Base-by-base conservation (phyloP, 1,140 invertebrate species). In the Brachionus rubens region DNA sequence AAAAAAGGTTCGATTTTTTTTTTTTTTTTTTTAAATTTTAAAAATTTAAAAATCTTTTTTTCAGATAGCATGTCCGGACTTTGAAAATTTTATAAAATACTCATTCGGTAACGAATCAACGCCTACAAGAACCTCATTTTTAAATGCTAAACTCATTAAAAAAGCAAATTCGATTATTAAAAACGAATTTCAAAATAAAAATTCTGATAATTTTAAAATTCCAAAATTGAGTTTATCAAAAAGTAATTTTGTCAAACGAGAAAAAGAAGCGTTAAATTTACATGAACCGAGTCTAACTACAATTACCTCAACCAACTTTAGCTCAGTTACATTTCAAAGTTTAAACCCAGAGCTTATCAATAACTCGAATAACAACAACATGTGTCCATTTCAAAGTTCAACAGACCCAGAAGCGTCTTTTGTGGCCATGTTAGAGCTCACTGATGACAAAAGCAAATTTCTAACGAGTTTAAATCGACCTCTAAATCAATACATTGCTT, bases 401-500 rank as follows among this genome's bases (percentile, higher is more conserved):
- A 33, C 19, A 10, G 36, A 59, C 21, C 36, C 54, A 14, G 54
- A 59, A 9, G 54, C 54, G n/a, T 59, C 54, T 59, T 59, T 59
- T 36, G 54, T 59, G 2, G 54, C 54, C 14, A 59, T 59, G 54
- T 33, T 59, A 0, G 36, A 59, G 6, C 26, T 59, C 0, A 59
- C 33, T 16, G 16, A 59, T 28, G 54, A 59, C 9, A 19, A 36
- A n/a, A 36, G 28, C 10, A 59, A 36, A 33, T 59, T 59, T 36
- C 16, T 59, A 28, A 19, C 36, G 5, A 33, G 16, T 16, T 19
- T 33, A 59, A 59, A 59, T 59, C n/a, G 9, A 33, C 54, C 54
- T 19, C 54, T 26, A 19, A 59, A 59, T 59, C 54, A 59, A 59
- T 59, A 36, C 36, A 59, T 59, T 59, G 30, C 30, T 33, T 59